A percentile compares a stretch with the other conserved stretches of the same genome.
These are phyloP conservation scores for Castor canadensis DNA, from an alignment of 2,113 vertebrate genomes.

Conservation along the genomic window DNA sequence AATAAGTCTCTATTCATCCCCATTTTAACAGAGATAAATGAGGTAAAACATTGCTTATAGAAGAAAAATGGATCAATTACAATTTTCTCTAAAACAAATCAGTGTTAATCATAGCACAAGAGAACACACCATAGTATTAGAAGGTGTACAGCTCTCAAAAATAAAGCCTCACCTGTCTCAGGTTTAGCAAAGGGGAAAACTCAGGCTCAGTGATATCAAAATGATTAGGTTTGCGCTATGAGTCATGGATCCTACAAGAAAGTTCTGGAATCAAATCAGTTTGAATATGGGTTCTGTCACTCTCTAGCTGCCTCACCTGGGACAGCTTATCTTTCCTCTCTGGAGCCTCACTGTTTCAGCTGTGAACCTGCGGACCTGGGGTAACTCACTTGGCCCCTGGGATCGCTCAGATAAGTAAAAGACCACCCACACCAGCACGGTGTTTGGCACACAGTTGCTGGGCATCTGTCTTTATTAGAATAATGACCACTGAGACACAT, in stretches of 20 bases:
- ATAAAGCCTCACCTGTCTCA: background rate
- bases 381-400: too few species aligned
- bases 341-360: background rate
- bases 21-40: background rate
- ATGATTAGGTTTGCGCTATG: fast-evolving
- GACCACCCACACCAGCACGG: fast-evolving
- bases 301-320: background rate
- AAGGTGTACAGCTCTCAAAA: background rate
- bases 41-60: background rate
- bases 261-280: background rate
- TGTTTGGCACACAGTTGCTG: background rate
- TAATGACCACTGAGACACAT: background rate
- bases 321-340: background rate
- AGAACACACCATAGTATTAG: fast-evolving
- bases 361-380: background rate
- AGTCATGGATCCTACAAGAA: background rate
- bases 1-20: background rate
- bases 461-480: background rate
- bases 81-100: background rate
- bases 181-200: background rate
- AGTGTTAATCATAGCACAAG: background rate
- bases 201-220: background rate
- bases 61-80: background rate
- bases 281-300: background rate
- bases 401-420: fast-evolving